Conservation (phyloP, 2,797 vertebrate genomes). For the Trachurus trachurus region DNA sequence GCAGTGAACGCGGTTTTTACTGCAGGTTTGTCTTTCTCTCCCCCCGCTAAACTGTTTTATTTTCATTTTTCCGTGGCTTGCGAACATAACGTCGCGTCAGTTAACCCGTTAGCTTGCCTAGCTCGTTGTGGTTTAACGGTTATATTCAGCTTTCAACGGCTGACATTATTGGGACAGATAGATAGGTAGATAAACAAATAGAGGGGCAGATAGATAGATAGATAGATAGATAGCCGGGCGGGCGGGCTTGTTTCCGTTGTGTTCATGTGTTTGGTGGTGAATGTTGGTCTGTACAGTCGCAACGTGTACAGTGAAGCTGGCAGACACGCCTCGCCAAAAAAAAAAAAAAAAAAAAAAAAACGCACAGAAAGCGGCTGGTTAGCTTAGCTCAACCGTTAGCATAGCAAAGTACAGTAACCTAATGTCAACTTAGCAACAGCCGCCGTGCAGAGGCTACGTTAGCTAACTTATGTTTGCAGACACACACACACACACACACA, state of each 20-base stretch:
- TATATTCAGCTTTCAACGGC: background rate
- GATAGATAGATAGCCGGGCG: no score
- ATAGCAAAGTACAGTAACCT: slow-evolving; percentile 29
- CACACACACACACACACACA: no score
- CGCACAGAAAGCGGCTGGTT: slow-evolving; percentile 10
- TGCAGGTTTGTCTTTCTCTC: slow-evolving; percentile 66
- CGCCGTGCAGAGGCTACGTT: background rate
- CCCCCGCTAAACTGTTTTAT: no score
- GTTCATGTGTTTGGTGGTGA: background rate
- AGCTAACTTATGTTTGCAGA: slow-evolving; percentile 26
- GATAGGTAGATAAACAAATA: no score
- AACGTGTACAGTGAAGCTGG: slow-evolving; percentile 60
- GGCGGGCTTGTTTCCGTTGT: background rate
- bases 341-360: background rate
- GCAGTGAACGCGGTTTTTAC: slow-evolving; percentile 51
- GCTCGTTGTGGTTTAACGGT: background rate
- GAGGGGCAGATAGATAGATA: no score
- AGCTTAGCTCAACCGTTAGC: slow-evolving; percentile 60
- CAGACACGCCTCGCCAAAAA: slow-evolving; percentile 63
- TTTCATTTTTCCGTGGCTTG: no score
- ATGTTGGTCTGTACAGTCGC: slow-evolving; percentile 20
- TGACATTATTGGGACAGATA: background rate
- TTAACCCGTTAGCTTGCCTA: no score
- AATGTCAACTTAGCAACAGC: slow-evolving; percentile 22
- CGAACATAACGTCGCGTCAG: background rate